A percentile compares a stretch with the other conserved stretches of the same genome.
Evolutionary conservation across 1,140 invertebrate species (phyloP).

Genomic region (Theocolax elegans): DNA sequence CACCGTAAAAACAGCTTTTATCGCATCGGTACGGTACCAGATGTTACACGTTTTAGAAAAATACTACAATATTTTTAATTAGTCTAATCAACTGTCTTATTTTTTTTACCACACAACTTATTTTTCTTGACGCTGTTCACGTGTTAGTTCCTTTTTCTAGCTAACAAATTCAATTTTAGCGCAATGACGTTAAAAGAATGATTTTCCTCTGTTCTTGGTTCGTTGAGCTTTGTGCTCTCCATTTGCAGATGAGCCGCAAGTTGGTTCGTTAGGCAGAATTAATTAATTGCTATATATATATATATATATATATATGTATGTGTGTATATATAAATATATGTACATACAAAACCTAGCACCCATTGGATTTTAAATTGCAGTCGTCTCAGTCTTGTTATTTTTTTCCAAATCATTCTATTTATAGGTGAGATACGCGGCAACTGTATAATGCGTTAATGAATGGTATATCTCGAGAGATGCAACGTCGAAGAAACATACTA

Average conservation of each 20-base stretch:
- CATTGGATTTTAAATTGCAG: slow-evolving; percentile 12
- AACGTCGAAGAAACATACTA: neutral
- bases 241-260: neutral
- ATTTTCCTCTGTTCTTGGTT: slow-evolving; percentile 8
- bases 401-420: slow-evolving; percentile 35
- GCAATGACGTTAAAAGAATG: neutral
- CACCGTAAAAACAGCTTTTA: no score
- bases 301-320: no score
- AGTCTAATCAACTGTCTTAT: no score
- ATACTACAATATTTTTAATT: no score
- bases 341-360: neutral
- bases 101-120: no score
- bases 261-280: slow-evolving; percentile 36
- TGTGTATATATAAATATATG: no score
- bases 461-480: no score
- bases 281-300: slow-evolving; percentile 21
- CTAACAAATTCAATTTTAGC: slow-evolving; percentile 8
- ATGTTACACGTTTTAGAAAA: no score
- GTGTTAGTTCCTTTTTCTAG: no score
- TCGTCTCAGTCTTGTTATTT: slow-evolving; percentile 20
- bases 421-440: neutral
- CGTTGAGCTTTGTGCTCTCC: neutral
- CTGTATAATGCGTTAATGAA: neutral
- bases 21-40: no score
- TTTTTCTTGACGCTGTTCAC: no score